Evolutionary conservation across 2,888 invertebrate genomes (phyloP).

Genomic region (Ochropacha duplaris): DNA sequence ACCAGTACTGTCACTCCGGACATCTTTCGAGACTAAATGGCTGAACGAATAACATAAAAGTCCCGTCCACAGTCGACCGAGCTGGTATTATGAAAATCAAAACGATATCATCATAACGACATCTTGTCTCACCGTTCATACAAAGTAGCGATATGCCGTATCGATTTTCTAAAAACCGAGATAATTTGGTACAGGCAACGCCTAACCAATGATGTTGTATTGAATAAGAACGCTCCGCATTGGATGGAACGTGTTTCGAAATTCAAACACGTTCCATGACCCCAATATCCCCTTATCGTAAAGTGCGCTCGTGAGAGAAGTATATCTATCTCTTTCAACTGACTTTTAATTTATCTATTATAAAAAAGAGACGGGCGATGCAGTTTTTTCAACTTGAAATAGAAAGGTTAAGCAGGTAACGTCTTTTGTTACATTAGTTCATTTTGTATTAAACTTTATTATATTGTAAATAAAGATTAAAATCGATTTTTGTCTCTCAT

Average conservation of each 20-base stretch:
- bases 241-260: constrained; percentile 78
- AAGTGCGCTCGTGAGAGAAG: constrained; percentile 41
- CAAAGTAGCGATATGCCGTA: constrained; percentile 39
- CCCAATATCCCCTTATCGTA: constrained; percentile 62
- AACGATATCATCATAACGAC: constrained; percentile 40
- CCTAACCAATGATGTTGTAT: constrained; percentile 68
- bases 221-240: constrained; percentile 68
- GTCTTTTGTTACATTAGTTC: constrained; percentile 45
- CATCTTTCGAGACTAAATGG: constrained; percentile 76
- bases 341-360: constrained; percentile 32
- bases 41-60: constrained; percentile 74
- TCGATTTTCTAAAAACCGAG: constrained; percentile 55
- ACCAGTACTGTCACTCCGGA: constrained; percentile 65
- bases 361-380: constrained; percentile 48
- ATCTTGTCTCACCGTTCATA: constrained; percentile 27
- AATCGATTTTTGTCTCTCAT: constrained; percentile 14
- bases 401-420: constrained; percentile 48
- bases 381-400: constrained; percentile 46
- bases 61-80: constrained; percentile 54
- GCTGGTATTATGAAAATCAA: constrained; percentile 50
- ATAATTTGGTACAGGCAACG: constrained; percentile 54
- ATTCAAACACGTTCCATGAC: constrained; percentile 81
- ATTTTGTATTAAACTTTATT: constrained; percentile 37
- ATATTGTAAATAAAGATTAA: constrained; percentile 32
- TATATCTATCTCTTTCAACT: constrained; percentile 56